Evolutionary conservation across 1,140 invertebrate species (phyloP), one percentile per base, ranked within the genome.

Genomic region (Drosophila bipectinata): DNA sequence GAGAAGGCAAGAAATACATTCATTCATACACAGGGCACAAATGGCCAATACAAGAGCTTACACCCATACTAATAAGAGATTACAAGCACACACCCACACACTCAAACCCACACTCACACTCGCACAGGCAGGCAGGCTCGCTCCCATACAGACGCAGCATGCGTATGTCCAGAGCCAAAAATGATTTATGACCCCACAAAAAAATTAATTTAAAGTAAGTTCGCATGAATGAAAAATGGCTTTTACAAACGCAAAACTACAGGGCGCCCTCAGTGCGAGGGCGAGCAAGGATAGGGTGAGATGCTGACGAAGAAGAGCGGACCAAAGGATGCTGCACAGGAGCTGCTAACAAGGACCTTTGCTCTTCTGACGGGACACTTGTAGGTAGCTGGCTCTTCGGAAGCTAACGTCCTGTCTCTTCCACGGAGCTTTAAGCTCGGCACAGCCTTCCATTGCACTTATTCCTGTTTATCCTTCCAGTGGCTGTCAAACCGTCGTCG

Each of bases 211-310:
- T 90, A 87, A 88, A 88, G 84, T 88, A 88, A 90, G 87, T 90
- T 90, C 89, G 89, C 85, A 90, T 90, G 88, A 90, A 90, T 90
- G 88, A 90, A 90, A 90, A 90, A 90, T 90, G 83, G 82, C 72
- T 89, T 88, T 88, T 82, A 88, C 83, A 88, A 87, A 88, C 83
- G 62, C 54, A 63, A 87, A 88, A 88, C 83, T 87, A 87, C 83
- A 87, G 79, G 75, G 76, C 59, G 41, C 73, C 73, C 56, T 52
- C 59, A 57, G 58, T 62, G 44, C 44, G 45, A 37, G 14, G 53
- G 30, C 34, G 21, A 28, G 26, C 26, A 28, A 28, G 26, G 14
- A 15, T 34, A 10, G 34, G 34, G 34, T 37, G 32, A 10, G 32
- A 34, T 1, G 32, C 32, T 9, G 32, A 34, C 32, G 3, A 34